A percentile compares a stretch with the other conserved stretches of the same genome.
These are phyloP conservation scores for Columba livia DNA, from an alignment of 2,113 vertebrate species.

Conservation along the genomic window DNA sequence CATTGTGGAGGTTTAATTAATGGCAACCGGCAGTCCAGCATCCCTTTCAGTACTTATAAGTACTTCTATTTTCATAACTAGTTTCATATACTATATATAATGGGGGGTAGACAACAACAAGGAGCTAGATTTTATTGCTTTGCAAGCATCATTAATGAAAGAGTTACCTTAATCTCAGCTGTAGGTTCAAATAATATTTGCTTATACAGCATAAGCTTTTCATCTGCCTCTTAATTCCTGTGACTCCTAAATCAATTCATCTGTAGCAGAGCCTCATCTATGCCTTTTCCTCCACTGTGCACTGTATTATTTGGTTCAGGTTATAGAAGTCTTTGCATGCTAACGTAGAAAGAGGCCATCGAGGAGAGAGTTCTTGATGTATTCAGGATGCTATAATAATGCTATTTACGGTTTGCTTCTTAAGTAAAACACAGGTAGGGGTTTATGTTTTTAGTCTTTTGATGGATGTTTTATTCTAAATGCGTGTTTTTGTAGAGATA, in stretches of 20 bases:
- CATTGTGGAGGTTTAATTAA: not conserved
- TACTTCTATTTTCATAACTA: not conserved
- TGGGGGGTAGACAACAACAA: not conserved
- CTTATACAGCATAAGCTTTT: not conserved
- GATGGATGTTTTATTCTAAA: not conserved
- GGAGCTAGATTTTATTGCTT: not conserved
- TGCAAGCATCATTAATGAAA: not conserved
- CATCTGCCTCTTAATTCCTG: not conserved
- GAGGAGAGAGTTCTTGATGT: not conserved
- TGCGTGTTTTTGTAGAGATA: not conserved
- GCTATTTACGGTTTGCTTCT: not conserved
- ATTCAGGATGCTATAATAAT: not conserved
- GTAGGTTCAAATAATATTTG: conserved; percentile 6
- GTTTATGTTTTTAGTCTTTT: not conserved
- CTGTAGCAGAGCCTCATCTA: not conserved
- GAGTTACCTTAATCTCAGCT: not conserved
- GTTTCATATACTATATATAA: not conserved
- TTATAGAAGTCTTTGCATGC: not conserved
- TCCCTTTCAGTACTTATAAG: not conserved
- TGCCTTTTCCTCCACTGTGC: not conserved
- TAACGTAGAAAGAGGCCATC: not conserved
- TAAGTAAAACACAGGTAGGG: not conserved
- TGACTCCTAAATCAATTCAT: not conserved
- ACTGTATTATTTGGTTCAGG: not conserved
- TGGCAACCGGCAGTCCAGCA: not conserved